Conservation (phyloP, 2,797 vertebrate genomes). For the Tinamus major region DNA sequence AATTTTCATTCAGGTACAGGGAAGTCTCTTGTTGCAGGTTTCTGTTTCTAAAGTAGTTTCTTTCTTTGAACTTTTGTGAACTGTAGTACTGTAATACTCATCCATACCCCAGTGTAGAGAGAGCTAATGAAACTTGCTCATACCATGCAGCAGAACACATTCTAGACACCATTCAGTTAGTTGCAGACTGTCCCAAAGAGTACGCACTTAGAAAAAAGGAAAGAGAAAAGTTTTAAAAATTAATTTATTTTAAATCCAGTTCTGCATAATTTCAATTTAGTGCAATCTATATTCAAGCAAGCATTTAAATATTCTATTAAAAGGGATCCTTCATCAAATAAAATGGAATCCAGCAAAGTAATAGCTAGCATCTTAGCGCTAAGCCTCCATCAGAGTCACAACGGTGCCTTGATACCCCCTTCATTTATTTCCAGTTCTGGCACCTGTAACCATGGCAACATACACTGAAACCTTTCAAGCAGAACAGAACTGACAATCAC, state of each 20-base stretch:
- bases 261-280: constrained; percentile 60
- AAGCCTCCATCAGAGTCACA: constrained; percentile 76
- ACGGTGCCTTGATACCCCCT: constrained; percentile 71
- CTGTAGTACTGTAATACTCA: not conserved
- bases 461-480: constrained; percentile 80
- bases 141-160: not conserved
- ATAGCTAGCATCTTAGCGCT: constrained; percentile 74
- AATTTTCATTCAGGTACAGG: not conserved
- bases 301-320: constrained; percentile 78
- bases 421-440: constrained; percentile 82
- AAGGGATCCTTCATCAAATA: constrained; percentile 75
- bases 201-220: not conserved
- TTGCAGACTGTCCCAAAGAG: constrained; percentile 27
- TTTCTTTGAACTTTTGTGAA: not conserved
- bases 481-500: constrained; percentile 83
- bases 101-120: not conserved
- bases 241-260: constrained; percentile 66
- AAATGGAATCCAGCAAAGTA: constrained; percentile 69
- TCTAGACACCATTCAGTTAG: constrained; percentile 7
- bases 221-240: constrained; percentile 41
- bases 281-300: constrained; percentile 60
- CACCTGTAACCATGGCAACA: constrained; percentile 81
- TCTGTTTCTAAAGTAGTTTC: not conserved
- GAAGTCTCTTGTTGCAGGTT: not conserved
- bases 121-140: not conserved